Conservation (phyloP, 1,140 invertebrate genomes). For the Asobara japonica region DNA sequence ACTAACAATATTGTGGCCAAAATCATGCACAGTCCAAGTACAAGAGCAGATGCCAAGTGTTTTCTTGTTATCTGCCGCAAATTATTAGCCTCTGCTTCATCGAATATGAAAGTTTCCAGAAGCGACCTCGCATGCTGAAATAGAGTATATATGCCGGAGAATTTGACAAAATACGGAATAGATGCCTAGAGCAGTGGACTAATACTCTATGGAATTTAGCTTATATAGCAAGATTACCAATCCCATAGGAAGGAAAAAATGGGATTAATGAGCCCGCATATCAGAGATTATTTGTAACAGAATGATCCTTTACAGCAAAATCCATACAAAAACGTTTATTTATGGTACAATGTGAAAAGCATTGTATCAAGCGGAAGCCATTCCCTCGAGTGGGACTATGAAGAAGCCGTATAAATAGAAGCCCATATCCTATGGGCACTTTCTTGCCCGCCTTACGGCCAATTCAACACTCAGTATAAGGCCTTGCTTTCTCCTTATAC, state of each 20-base stretch:
- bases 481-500: not conserved
- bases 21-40: not conserved
- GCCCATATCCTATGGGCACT: slow-evolving; percentile 5
- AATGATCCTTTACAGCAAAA: not conserved
- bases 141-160: no score
- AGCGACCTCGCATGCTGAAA: not conserved
- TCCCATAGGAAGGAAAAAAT: not conserved
- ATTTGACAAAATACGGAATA: no score
- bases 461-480: not conserved
- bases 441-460: not conserved
- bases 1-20: slow-evolving; percentile 3
- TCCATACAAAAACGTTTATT: not conserved
- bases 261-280: not conserved
- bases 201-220: no score
- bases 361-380: not conserved
- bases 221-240: no score
- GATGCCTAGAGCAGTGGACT: not conserved
- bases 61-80: not conserved
- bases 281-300: not conserved
- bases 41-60: slow-evolving; percentile 2
- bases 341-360: not conserved
- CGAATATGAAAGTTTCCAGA: not conserved
- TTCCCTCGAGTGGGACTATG: not conserved
- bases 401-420: slow-evolving; percentile 7
- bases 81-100: not conserved